A percentile compares a stretch with the other conserved stretches of the same genome.
Conservation (phyloP, 2,797 vertebrate genomes). For the Coendou prehensilis region DNA sequence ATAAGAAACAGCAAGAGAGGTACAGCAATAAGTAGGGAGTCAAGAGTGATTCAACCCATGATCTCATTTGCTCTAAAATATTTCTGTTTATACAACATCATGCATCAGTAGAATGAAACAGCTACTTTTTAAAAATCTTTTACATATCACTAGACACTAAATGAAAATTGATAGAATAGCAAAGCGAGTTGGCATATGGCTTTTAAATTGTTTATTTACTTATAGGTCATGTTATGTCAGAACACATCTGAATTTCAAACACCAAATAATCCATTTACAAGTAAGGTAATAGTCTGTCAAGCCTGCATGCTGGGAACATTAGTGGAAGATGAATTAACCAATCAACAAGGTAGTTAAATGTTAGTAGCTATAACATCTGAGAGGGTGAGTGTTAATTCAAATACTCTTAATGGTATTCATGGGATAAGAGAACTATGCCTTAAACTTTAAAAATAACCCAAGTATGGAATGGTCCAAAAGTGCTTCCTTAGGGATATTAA, state of each 20-base stretch:
- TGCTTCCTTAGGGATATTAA: conserved; percentile 45
- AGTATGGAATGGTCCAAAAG: not conserved
- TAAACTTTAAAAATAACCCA: conserved; percentile 61
- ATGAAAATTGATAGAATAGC: conserved; percentile 68
- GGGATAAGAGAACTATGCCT: conserved; percentile 59
- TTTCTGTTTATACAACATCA: not conserved
- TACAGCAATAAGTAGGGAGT: not conserved
- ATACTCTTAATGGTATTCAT: conserved; percentile 76
- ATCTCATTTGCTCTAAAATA: not conserved
- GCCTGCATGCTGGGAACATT: conserved; percentile 71
- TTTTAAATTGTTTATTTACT: conserved; percentile 77
- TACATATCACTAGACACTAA: conserved; percentile 44
- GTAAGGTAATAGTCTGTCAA: conserved; percentile 80
- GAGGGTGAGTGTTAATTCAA: conserved; percentile 69
- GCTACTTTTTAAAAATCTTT: conserved; percentile 6
- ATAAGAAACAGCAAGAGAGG: not conserved
- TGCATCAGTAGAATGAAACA: not conserved
- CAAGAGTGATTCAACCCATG: not conserved
- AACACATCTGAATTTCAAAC: conserved; percentile 76
- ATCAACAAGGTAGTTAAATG: conserved; percentile 81
- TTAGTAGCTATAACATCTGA: conserved; percentile 67
- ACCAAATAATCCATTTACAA: conserved; percentile 78
- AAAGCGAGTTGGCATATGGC: conserved; percentile 36
- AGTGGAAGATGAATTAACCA: conserved; percentile 80
- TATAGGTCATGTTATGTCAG: conserved; percentile 67